Evolutionary conservation across 1,140 invertebrate genomes (phyloP).

Genomic region (Caerostris extrusa): DNA sequence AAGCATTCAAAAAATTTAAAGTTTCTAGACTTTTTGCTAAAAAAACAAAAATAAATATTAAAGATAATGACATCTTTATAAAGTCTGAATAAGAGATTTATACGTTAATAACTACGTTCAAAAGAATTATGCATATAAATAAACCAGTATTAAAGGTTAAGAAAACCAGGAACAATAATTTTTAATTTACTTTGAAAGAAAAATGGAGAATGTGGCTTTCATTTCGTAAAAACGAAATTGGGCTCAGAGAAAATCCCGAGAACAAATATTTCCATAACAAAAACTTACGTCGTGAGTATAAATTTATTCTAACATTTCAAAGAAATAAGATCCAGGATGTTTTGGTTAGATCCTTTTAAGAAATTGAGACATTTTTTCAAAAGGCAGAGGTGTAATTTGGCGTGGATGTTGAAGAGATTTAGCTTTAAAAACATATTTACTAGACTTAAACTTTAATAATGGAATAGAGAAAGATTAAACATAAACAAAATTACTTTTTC

Average conservation of each 20-base stretch:
- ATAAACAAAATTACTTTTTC: not conserved
- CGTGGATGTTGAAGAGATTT: not conserved
- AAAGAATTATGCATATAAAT: not conserved
- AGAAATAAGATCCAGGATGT: not conserved
- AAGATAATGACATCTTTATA: not conserved
- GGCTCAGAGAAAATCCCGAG: not conserved
- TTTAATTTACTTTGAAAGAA: conserved; percentile 62
- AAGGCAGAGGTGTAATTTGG: not conserved
- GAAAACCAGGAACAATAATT: not conserved
- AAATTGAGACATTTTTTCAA: not conserved
- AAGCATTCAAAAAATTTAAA: no score
- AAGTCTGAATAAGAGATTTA: not conserved
- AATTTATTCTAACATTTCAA: conserved; percentile 75
- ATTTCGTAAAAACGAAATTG: conserved; percentile 28
- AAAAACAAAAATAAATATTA: not conserved
- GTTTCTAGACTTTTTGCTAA: no score
- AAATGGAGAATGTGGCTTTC: not conserved
- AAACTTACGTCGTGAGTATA: conserved; percentile 61
- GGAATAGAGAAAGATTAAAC: not conserved
- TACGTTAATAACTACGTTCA: not conserved
- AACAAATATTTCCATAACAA: conserved; percentile 77
- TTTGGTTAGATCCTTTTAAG: not conserved
- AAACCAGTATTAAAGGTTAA: not conserved
- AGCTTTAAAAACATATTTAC: not conserved
- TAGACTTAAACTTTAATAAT: not conserved